Evolutionary conservation across 2,888 invertebrate species (phyloP).

Genomic region (Lasioglossum pauxillum): DNA sequence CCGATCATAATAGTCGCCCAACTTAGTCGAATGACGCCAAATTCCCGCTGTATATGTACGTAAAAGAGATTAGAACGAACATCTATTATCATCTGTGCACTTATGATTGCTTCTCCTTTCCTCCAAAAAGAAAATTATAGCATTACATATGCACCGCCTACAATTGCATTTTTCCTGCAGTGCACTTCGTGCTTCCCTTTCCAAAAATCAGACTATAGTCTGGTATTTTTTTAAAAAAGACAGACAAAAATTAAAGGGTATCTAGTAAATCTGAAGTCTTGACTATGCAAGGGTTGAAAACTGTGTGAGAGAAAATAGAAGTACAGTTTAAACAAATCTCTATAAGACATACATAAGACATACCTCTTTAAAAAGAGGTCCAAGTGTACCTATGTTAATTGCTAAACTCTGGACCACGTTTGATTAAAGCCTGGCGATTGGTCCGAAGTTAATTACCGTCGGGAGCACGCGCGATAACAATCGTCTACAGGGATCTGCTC

Average conservation of each 20-base stretch:
- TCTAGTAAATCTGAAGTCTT: neutral
- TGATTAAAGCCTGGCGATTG: neutral
- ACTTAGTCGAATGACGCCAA: neutral
- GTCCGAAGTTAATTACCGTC: neutral
- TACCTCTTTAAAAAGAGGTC: neutral
- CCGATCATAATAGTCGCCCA: neutral
- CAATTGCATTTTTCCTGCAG: no score
- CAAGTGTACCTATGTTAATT: no score
- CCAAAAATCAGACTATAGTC: neutral
- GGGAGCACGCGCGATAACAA: slow-evolving; percentile 12
- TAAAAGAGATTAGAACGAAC: neutral
- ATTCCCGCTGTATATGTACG: neutral
- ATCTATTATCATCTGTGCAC: neutral
- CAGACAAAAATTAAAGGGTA: neutral
- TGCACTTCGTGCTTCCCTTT: no score
- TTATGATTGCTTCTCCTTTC: no score
- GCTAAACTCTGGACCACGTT: neutral
- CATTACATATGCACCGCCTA: neutral
- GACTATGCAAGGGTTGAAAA: neutral
- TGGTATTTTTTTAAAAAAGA: no score
- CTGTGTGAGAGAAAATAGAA: neutral
- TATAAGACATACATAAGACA: neutral
- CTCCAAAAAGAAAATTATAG: neutral
- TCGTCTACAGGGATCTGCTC: slow-evolving; percentile 24
- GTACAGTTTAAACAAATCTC: neutral